phyloP scores from a whole-genome alignment of 2,888 invertebrate species.

The Autographa pulchrina region DNA sequence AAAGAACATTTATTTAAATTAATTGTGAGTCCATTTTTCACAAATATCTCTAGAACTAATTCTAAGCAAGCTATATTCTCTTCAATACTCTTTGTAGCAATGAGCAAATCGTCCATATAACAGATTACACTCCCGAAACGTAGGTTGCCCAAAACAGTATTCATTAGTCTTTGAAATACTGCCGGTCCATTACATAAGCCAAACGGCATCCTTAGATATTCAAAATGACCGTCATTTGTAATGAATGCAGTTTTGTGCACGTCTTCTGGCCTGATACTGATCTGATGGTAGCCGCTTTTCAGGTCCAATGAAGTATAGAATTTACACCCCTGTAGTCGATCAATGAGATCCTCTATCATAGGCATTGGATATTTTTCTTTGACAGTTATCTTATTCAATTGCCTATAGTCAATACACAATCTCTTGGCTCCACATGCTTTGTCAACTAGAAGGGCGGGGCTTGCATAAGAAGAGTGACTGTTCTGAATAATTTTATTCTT shows the following conservation, averaged over 20 bases:
- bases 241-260: constrained; percentile 23
- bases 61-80: constrained; percentile 14
- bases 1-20: constrained; percentile 16
- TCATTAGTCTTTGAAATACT: constrained; percentile 20
- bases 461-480: constrained; percentile 15
- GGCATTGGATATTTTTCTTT: constrained; percentile 20
- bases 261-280: background rate
- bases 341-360: constrained; percentile 15
- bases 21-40: background rate
- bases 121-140: background rate
- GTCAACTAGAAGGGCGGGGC: constrained; percentile 14
- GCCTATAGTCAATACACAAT: constrained; percentile 11
- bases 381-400: constrained; percentile 7
- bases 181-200: constrained; percentile 16
- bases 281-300: constrained; percentile 18
- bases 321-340: constrained; percentile 8
- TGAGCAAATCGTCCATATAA: constrained; percentile 20
- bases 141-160: constrained; percentile 15
- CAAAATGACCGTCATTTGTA: too few species aligned
- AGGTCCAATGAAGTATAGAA: constrained; percentile 8
- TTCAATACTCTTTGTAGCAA: constrained; percentile 9
- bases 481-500: constrained; percentile 3
- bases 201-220: constrained; percentile 19
- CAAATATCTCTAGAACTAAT: constrained; percentile 10
- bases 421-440: constrained; percentile 5